Evolutionary conservation across 2,888 invertebrate genomes (phyloP), one percentile per base, ranked within the genome.

Genomic region (Cremastobaeus sp.): DNA sequence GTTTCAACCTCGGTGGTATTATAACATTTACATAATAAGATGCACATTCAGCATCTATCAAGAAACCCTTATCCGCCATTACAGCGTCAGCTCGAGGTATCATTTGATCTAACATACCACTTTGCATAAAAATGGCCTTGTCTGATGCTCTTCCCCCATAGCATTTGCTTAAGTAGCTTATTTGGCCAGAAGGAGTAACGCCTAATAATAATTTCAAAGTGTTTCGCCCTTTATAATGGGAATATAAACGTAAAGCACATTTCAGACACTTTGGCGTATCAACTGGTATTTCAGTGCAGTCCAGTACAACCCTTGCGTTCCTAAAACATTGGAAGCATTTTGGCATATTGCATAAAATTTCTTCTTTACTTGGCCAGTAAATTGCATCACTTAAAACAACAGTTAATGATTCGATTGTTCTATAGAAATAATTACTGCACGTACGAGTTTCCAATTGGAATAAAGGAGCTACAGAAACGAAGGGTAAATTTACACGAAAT

Each of bases 41-140:
- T 17, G 66, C 50, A 43, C 76, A 69, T 32, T 74, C 62, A 15
- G 9, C 11, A n/a, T 69, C 64, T 5, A 79, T 72, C 37, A 74
- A 45, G 64, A 78, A 77, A 1, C 75, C 74, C 54, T 76, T 76
- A 48, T 74, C 76, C 3, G 68, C 77, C 62, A 78, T 69, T n/a
- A 79, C 52, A 12, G 28, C 28, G 32, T 75, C 74, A 32, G 72
- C 50, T 28, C n/a, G n/a, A n/a, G 64, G 47, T 28, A 30, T 41
- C 9, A 72, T 25, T 28, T 50, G 30, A 8, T 65, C 20, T 4
- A 76, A n/a, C 28, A 78, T 47, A 14, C 68, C 52, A 37, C 65
- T 65, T 25, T 71, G 45, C 14, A 48, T 17, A 12, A 78, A 64
- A 21, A 77, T 76, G 28, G 50, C 18, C 37, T 76, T 76, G 55